Percentiles rank a stretch among this genome's conserved stretches.
These are phyloP conservation scores for Scomber scombrus DNA, from an alignment of 2,113 vertebrate genomes.

Conservation along the genomic window DNA sequence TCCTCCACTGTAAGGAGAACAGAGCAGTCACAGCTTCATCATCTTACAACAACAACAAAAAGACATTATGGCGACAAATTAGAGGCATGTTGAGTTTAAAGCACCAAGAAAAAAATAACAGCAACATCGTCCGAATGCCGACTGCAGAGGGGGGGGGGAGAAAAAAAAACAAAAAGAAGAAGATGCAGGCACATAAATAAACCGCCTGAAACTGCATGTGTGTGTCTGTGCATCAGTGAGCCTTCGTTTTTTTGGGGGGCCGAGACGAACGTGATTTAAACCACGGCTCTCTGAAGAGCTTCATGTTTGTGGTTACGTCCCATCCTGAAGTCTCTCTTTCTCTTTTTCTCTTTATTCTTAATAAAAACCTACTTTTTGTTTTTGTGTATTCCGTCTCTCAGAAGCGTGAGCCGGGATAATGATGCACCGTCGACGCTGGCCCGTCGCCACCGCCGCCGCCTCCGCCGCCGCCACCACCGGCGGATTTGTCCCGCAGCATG, in stretches of 20 bases:
- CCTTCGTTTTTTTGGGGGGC: too few relatives aligned
- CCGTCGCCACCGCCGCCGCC: too few relatives aligned
- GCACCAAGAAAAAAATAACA: too few relatives aligned
- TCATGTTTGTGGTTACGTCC: not conserved
- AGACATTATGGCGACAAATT: not conserved
- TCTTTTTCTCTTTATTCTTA: not conserved
- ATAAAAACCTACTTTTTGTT: too few relatives aligned
- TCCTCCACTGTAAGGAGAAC: too few relatives aligned
- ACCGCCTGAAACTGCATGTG: not conserved
- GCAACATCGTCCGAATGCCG: not conserved
- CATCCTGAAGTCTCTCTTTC: too few relatives aligned
- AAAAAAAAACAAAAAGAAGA: not conserved
- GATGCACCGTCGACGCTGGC: not conserved
- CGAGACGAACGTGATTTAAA: too few relatives aligned
- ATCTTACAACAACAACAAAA: too few relatives aligned
- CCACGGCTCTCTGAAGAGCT: too few relatives aligned
- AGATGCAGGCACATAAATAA: not conserved
- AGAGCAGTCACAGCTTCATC: too few relatives aligned
- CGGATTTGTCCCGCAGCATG: slow-evolving; percentile 79
- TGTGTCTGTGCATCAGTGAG: not conserved
- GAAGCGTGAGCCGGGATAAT: slow-evolving; percentile 32
- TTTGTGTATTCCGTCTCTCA: slow-evolving; percentile 11
- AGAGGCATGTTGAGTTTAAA: too few relatives aligned
- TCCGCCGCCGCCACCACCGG: not conserved
- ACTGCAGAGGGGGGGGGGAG: not conserved